Percentiles rank a stretch among this genome's conserved stretches.
Conservation (phyloP, 2,113 vertebrate genomes). For the Pimephales promelas region DNA sequence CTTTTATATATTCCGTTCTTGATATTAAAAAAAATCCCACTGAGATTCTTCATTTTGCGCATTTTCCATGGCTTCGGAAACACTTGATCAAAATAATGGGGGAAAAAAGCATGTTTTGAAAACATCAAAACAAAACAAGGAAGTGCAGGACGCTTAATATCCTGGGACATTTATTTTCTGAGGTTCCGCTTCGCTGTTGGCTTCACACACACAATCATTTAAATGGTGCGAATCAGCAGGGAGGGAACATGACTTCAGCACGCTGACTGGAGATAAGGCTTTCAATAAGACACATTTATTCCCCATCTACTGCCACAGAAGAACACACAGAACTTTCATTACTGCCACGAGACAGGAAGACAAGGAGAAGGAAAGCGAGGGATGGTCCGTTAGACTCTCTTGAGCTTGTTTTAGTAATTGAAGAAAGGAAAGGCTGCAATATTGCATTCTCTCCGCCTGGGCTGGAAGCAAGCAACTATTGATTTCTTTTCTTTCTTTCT, state of each 20-base stretch:
- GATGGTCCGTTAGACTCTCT: conserved; percentile 16
- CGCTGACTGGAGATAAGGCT: conserved; percentile 32
- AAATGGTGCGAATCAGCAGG: conserved; percentile 39
- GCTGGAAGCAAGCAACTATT: conserved; percentile 19
- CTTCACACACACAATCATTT: conserved; percentile 40
- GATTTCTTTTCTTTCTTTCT: not conserved
- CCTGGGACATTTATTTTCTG: conserved; percentile 40
- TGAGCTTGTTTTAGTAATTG: conserved; percentile 60
- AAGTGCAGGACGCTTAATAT: conserved; percentile 42
- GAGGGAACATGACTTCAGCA: conserved; percentile 30
- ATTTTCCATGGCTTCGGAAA: conserved; percentile 20
- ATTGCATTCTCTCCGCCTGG: conserved; percentile 2
- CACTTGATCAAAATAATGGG: conserved; percentile 42
- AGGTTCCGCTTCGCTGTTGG: not conserved
- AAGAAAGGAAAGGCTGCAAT: conserved; percentile 38
- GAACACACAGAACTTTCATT: conserved; percentile 41
- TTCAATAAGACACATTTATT: conserved; percentile 50
- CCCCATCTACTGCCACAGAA: conserved; percentile 37
- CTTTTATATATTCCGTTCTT: conserved; percentile 16
- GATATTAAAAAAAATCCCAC: conserved; percentile 32
- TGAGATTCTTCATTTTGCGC: conserved; percentile 26
- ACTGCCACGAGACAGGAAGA: conserved; percentile 17
- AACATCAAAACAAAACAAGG: conserved; percentile 45
- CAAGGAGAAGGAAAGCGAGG: conserved; percentile 6
- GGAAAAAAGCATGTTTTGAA: conserved; percentile 34